Conservation (phyloP, 1,140 invertebrate genomes). For the Drosophila lacertosa region DNA sequence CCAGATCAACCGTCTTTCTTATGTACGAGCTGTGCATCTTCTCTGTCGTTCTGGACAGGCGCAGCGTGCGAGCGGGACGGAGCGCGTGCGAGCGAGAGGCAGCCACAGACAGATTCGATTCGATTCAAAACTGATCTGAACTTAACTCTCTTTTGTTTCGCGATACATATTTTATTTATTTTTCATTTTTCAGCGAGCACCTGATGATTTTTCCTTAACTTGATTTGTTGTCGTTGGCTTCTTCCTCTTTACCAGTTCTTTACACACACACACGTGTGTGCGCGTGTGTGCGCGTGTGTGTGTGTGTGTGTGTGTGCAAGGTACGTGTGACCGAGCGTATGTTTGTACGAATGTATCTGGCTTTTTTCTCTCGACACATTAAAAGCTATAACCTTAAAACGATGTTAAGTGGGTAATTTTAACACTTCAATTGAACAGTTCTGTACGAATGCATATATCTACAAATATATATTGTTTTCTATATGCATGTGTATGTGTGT, state of each 20-base stretch:
- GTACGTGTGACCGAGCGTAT: constrained; percentile 11
- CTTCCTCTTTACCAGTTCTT: neutral
- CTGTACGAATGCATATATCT: constrained; percentile 47
- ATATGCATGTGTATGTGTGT: neutral
- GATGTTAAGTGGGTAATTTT: constrained; percentile 80
- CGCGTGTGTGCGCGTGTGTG: no score
- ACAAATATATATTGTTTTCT: constrained; percentile 17
- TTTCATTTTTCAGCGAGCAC: constrained; percentile 4
- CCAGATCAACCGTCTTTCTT: constrained; percentile 32
- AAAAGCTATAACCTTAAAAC: constrained; percentile 73
- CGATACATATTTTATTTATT: neutral
- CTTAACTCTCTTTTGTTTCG: neutral
- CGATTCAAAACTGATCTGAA: neutral
- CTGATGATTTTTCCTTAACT: neutral
- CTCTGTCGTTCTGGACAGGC: neutral
- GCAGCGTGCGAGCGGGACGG: neutral
- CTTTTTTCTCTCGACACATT: constrained; percentile 57
- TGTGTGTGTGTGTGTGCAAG: no score
- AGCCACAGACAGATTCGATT: neutral
- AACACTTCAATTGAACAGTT: constrained; percentile 80
- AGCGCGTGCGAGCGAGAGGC: neutral
- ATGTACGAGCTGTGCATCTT: constrained; percentile 30
- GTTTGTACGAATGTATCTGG: neutral
- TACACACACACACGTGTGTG: constrained; percentile 15
- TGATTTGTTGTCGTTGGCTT: constrained; percentile 9